A percentile compares a stretch with the other conserved stretches of the same genome.
Conservation (phyloP, 2,797 vertebrate species). For the Schizopygopsis pylzovi region DNA sequence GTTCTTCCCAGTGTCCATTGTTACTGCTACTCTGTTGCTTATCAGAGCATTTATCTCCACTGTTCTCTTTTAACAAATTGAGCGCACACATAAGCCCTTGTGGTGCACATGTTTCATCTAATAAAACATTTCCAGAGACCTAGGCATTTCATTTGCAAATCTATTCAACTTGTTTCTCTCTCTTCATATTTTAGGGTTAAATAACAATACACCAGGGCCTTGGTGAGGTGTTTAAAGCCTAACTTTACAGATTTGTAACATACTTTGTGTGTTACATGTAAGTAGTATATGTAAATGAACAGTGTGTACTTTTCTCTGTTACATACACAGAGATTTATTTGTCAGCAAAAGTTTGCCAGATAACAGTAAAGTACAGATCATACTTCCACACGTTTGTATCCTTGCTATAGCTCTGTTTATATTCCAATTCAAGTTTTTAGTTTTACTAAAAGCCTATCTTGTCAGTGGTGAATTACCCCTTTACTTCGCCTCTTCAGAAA, state of each 20-base stretch:
- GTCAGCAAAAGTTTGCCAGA: not conserved
- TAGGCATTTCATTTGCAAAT: slow-evolving; percentile 27
- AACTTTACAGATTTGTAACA: not conserved
- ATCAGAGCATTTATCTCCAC: slow-evolving; percentile 24
- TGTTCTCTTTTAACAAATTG: slow-evolving; percentile 31
- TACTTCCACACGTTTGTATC: not conserved
- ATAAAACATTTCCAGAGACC: slow-evolving; percentile 28
- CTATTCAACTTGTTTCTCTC: slow-evolving; percentile 17
- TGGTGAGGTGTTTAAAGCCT: not conserved
- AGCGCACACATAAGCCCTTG: slow-evolving; percentile 26
- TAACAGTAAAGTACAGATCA: not conserved
- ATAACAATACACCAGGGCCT: not conserved
- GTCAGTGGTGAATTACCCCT: not conserved
- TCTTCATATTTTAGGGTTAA: not conserved
- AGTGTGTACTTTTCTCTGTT: not conserved
- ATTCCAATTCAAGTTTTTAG: not conserved
- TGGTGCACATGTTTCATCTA: slow-evolving; percentile 32
- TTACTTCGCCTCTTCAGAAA: not conserved
- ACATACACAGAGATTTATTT: not conserved
- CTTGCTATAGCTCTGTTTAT: not conserved
- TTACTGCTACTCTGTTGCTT: slow-evolving; percentile 3
- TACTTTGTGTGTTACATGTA: not conserved
- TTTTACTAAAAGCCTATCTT: not conserved
- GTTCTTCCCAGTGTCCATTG: not conserved
- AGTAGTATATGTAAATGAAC: slow-evolving; percentile 1